phyloP scores from a whole-genome alignment of 2,888 invertebrate species.

The Meloe dianella region DNA sequence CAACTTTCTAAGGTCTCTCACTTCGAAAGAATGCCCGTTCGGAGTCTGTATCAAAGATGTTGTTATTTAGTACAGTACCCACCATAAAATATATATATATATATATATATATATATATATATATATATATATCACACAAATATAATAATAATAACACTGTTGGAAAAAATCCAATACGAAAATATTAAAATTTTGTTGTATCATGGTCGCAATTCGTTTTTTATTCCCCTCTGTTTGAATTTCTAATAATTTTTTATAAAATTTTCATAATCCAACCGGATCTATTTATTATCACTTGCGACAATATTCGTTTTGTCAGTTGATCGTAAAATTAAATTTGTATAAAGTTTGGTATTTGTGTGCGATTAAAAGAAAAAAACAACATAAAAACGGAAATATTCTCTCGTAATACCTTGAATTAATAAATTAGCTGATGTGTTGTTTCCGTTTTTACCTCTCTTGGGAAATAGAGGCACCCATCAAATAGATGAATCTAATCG shows the following conservation, averaged over 20 bases:
- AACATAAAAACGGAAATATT: too few relatives aligned
- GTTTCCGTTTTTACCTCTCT: conserved; percentile 1
- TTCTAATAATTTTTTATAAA: too few relatives aligned
- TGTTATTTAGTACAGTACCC: conserved; percentile 26
- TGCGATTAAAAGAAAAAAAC: background rate
- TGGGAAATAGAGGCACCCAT: background rate
- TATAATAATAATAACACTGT: too few relatives aligned
- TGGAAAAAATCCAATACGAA: too few relatives aligned
- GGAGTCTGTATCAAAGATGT: background rate
- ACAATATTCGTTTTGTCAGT: too few relatives aligned
- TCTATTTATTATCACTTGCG: too few relatives aligned
- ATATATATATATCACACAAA: too few relatives aligned
- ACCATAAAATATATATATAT: too few relatives aligned
- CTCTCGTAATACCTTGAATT: background rate
- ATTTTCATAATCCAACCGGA: too few relatives aligned
- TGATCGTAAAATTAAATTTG: conserved; percentile 21
- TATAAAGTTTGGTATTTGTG: conserved; percentile 6
- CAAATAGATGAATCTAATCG: background rate
- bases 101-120: background rate
- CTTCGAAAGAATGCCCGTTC: conserved; percentile 15
- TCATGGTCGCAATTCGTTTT: too few relatives aligned
- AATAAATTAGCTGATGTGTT: conserved; percentile 4
- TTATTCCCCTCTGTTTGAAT: too few relatives aligned
- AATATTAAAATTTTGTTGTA: too few relatives aligned
- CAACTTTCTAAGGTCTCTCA: conserved; percentile 36